Conservation (phyloP, 1,140 invertebrate species). For the Babylonia areolata region DNA sequence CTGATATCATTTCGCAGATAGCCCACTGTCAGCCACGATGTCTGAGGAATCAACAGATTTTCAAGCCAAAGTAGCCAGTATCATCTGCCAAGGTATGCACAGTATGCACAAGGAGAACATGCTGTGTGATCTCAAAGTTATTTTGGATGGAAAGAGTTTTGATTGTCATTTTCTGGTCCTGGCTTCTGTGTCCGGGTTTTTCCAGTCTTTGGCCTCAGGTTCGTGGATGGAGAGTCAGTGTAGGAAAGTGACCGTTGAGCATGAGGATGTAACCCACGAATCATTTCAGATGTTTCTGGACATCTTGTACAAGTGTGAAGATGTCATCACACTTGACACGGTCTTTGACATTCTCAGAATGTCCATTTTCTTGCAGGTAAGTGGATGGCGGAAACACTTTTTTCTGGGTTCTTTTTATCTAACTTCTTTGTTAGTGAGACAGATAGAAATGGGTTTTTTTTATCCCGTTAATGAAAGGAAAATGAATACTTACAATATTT, state of each 20-base stretch:
- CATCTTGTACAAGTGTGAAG: conserved; percentile 12
- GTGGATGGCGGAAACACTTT: neutral
- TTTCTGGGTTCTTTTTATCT: no score
- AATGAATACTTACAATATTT: no score
- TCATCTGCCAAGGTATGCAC: neutral
- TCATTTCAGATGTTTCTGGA: conserved; percentile 29
- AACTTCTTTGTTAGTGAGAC: no score
- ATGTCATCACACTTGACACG: conserved; percentile 8
- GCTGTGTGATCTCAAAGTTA: conserved; percentile 21
- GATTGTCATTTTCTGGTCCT: conserved; percentile 9
- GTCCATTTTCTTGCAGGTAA: conserved; percentile 25
- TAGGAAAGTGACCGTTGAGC: neutral
- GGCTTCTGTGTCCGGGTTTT: conserved; percentile 13
- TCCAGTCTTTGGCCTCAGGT: neutral
- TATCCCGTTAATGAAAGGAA: no score
- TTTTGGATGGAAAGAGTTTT: neutral
- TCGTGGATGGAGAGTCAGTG: neutral
- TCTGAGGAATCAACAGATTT: neutral
- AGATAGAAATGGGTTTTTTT: no score
- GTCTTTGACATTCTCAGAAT: conserved; percentile 18
- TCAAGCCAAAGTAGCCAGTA: neutral
- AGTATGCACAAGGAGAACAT: neutral
- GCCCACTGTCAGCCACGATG: neutral
- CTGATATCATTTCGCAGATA: neutral
- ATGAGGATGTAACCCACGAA: conserved; percentile 22